A percentile compares a stretch with the other conserved stretches of the same genome.
Conservation (phyloP, 2,888 invertebrate species). For the Melanostoma scalare region DNA sequence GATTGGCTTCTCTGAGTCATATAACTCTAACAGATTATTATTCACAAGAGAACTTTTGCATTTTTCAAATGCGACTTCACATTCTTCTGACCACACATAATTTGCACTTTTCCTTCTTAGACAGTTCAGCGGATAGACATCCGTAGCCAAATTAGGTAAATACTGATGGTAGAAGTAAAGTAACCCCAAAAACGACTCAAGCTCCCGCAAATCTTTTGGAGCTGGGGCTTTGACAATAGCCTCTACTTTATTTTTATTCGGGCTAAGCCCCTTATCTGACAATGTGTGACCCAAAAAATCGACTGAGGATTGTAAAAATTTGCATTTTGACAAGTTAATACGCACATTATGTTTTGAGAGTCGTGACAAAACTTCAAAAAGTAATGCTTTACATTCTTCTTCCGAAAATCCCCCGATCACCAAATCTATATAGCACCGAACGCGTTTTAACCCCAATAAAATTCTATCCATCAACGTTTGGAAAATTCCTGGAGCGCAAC, state of each 20-base stretch:
- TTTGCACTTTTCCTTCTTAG: neutral
- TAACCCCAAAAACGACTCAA: neutral
- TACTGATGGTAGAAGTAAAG: neutral
- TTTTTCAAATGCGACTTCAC: neutral
- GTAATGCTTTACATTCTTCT: neutral
- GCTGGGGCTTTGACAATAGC: slow-evolving; percentile 13
- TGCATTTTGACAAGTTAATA: slow-evolving; percentile 15
- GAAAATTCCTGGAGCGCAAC: slow-evolving; percentile 23
- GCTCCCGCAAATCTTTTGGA: slow-evolving; percentile 1
- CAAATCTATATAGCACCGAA: slow-evolving; percentile 9
- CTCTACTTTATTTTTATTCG: slow-evolving; percentile 17
- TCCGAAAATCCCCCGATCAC: neutral
- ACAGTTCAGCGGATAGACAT: neutral
- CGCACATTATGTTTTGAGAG: too few relatives aligned
- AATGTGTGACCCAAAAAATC: slow-evolving; percentile 16
- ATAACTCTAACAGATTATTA: slow-evolving; percentile 1
- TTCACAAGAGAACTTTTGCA: slow-evolving; percentile 1
- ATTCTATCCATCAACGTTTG: slow-evolving; percentile 39
- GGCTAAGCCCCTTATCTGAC: neutral
- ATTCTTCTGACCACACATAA: slow-evolving; percentile 6
- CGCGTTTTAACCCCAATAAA: slow-evolving; percentile 15
- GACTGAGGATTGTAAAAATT: slow-evolving; percentile 3
- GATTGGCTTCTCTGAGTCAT: slow-evolving; percentile 15
- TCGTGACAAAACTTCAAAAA: neutral
- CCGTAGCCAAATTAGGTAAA: slow-evolving; percentile 10